phyloP scores from a whole-genome alignment of 2,113 vertebrate species.

The Callocephalon fimbriatum region DNA sequence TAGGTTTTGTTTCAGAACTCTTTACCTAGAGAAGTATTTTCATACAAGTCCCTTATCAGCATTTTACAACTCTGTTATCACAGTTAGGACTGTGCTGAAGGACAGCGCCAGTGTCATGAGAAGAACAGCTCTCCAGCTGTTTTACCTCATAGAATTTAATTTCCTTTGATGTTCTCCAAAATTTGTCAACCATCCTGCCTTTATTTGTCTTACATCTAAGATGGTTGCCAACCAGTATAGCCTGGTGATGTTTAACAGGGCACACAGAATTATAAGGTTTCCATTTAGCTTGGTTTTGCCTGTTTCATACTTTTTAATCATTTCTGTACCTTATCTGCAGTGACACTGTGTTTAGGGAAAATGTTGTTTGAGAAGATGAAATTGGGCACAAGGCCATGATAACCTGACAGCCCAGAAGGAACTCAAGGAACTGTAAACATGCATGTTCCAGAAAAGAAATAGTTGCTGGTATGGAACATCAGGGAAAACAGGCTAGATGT shows the following conservation, averaged over 20 bases:
- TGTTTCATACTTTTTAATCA: not conserved
- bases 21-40: not conserved
- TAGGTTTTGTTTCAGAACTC: not conserved
- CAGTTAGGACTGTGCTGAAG: not conserved
- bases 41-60: not conserved
- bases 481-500: not conserved
- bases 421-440: not conserved
- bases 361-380: not conserved
- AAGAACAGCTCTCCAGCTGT: not conserved
- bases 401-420: not conserved
- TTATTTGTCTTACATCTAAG: not conserved
- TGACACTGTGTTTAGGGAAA: not conserved
- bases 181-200: not conserved
- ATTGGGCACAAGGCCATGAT: not conserved
- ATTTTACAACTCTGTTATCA: not conserved
- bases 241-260: not conserved
- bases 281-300: not conserved
- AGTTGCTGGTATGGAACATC: not conserved
- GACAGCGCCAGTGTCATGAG: not conserved
- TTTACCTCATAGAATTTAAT: not conserved
- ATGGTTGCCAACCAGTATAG: not conserved
- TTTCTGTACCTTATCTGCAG: not conserved
- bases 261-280: not conserved
- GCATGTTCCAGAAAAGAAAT: not conserved
- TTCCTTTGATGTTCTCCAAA: not conserved